Evolutionary conservation across 2,888 invertebrate species (phyloP), one percentile per base, ranked within the genome.

Genomic region (Mimachlamys varia): DNA sequence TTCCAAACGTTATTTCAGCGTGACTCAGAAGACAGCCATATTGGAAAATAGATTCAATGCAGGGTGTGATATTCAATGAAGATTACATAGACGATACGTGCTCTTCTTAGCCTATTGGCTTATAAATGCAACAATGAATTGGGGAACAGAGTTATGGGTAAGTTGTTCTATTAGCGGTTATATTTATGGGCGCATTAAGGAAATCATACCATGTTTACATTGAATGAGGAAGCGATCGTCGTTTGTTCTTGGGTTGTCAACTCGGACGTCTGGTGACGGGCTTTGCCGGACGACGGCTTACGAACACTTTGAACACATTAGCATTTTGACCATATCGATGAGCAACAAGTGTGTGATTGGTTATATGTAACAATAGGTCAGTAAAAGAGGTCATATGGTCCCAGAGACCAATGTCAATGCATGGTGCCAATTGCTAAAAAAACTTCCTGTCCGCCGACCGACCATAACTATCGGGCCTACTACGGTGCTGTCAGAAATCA

Each of bases 131-230:
- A 93, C 92, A 93, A 95, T 95, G 95, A 95, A 95, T 92, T 95
- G 95, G 95, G 95, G 95, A 93, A 93, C 92, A 90, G 95, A 95
- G 92, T 93, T 95, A 90, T 95, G 95, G 95, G 95, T 95, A 93
- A 94, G 95, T 93, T 27, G 12, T 50, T 44, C 12, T 88, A 22
- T 15, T 22, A 49, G n/a, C n/a, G 44, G 33, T 44, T 5, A n/a
- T 53, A 88, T 88, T 49, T 27, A 19, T n/a, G 33, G 33, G 55
- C 13, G 49, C 50, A 55, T 53, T 53, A 22, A 7, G 17, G 27
- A 37, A 53, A 50, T 22, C n/a, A 13, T 22, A 37, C 4, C 37
- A 37, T 37, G 88, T 33, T 89, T 38, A 53, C 58, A 62, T 89
- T 62, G 38, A 89, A 62, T 62, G 44, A 89, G 58, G 76, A 89